Base-by-base conservation (phyloP, 2,113 vertebrate species). In the Leucosticte australis region DNA sequence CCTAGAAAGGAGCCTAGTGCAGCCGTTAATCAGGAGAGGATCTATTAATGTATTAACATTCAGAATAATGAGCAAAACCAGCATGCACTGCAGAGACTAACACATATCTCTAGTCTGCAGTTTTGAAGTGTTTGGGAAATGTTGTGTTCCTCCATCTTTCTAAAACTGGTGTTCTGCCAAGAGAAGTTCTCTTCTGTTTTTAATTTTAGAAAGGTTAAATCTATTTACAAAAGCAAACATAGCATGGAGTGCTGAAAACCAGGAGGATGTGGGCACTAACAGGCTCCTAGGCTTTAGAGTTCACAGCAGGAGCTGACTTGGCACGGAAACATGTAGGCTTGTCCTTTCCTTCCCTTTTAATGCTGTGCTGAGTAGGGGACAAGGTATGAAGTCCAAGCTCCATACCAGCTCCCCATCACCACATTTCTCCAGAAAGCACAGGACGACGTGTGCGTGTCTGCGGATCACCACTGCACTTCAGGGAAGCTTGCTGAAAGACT, bases 141-240 rank as follows among this genome's bases (percentile, higher is more conserved):
- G 77, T 90, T 95, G 15, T 60, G 23, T 81, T 88, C 65, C 64
- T 93, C 88, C 71, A 70, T 92, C 90, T 96, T 89, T 78, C 63
- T 78, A 13, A 91, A 81, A 60, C 81, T 90, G 91, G 24, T 86
- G 81, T 86, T 84, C 90, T 94, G 96, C 95, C 89, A 96, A 75
- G 83, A 84, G 69, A 90, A 75, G 71, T 94, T 92, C 62, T 92
- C 47, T 81, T 80, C 85, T 87, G 76, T 55, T 80, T 74, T 90
- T 97, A 97, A 96, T 95, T 96, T 94, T 95, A 84, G 93, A 94
- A 93, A 96, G 88, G 87, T 96, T 96, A 92, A 87, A 80, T 92
- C 60, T 90, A 76, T 96, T 96, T 94, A 87, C 77, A 70, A 95
- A 94, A 96, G 90, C 82, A 94, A 96, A 81, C 67, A 50, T 68